phyloP scores from a whole-genome alignment of 2,888 invertebrate genomes.

The Ischnus inquisitorius region DNA sequence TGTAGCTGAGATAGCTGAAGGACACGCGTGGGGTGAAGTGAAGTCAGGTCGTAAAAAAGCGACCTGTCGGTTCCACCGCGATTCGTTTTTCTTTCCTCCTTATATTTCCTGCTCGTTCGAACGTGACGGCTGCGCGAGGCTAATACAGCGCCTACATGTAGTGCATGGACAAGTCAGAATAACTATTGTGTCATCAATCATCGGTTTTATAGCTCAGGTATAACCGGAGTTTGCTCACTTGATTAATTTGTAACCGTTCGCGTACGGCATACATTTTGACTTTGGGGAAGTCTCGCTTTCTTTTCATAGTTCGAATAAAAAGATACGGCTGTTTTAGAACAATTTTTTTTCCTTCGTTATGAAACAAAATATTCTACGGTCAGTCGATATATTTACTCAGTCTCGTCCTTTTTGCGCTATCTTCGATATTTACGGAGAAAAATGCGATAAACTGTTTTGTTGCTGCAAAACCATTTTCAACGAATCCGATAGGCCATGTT shows the following conservation, averaged over 20 bases:
- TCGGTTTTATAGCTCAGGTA: background rate
- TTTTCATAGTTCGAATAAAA: background rate
- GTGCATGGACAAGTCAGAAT: background rate
- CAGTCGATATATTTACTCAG: background rate
- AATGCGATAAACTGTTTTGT: too few relatives aligned
- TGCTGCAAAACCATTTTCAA: too few relatives aligned
- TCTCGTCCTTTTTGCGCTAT: background rate
- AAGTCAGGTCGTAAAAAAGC: conserved; percentile 55
- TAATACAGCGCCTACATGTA: background rate
- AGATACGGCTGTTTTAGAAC: background rate
- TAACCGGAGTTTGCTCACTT: background rate
- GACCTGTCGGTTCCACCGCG: conserved; percentile 35
- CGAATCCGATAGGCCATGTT: too few relatives aligned
- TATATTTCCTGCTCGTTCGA: conserved; percentile 21
- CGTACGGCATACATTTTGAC: background rate
- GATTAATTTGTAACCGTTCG: background rate
- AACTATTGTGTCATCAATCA: conserved; percentile 1
- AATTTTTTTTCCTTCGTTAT: background rate
- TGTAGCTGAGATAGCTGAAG: conserved; percentile 10
- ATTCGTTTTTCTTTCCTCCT: conserved; percentile 33
- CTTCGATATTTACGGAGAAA: too few relatives aligned
- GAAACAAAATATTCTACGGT: background rate
- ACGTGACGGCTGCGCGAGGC: conserved; percentile 30
- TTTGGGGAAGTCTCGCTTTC: background rate
- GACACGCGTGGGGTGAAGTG: conserved; percentile 12